These are phyloP conservation scores for Buceros bicornis DNA, from an alignment of 2,797 vertebrate species.

Conservation along the genomic window DNA sequence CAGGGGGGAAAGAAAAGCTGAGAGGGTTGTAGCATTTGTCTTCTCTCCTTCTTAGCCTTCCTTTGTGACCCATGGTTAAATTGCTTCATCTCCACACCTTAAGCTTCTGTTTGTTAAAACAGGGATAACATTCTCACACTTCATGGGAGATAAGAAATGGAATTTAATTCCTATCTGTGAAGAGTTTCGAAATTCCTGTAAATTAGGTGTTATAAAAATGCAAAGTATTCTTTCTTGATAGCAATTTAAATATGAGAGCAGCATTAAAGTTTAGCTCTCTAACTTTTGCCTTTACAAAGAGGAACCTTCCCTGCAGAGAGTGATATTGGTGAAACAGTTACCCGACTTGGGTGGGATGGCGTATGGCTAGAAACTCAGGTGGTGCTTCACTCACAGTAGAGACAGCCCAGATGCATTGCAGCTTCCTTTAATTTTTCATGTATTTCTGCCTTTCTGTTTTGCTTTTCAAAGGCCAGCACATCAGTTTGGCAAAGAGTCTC, in stretches of 20 bases:
- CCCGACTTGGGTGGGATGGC: neutral
- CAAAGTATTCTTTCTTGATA: neutral
- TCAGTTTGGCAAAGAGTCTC: neutral
- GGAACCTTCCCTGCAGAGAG: neutral
- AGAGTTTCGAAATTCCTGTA: neutral
- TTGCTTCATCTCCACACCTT: neutral
- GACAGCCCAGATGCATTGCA: neutral
- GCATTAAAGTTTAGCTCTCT: neutral
- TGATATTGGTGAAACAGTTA: neutral
- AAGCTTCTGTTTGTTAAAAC: neutral
- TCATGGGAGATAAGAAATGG: neutral
- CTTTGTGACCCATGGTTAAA: neutral
- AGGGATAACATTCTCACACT: fast-evolving
- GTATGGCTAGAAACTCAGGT: neutral
- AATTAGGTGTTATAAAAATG: neutral
- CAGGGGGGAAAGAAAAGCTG: neutral
- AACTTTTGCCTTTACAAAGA: neutral
- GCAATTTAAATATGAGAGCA: neutral
- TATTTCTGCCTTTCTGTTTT: neutral
- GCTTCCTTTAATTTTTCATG: neutral
- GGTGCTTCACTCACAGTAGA: neutral
- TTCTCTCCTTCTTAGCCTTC: neutral
- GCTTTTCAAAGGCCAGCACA: neutral
- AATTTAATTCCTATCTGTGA: neutral
- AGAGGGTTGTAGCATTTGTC: neutral